Percentiles rank a stretch among this genome's conserved stretches.
These are phyloP conservation scores for Dryobota labecula DNA, from an alignment of 2,888 invertebrate species.

Conservation along the genomic window DNA sequence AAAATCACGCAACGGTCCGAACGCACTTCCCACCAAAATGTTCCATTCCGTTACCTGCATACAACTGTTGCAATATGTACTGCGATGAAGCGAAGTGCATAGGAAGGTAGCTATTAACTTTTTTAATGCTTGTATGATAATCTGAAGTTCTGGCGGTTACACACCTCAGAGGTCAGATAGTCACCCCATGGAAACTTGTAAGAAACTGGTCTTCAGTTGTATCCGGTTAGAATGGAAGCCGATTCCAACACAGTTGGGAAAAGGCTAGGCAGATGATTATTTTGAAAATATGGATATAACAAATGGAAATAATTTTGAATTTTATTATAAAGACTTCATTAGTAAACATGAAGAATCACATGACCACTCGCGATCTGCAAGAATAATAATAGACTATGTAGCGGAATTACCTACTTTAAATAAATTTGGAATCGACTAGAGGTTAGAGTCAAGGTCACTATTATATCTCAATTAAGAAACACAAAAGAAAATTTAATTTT, in stretches of 20 bases:
- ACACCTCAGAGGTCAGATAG: background rate
- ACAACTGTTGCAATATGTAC: slow-evolving; percentile 16
- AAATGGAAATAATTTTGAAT: background rate
- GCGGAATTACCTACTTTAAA: background rate
- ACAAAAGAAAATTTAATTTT: background rate
- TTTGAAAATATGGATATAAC: background rate
- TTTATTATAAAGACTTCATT: background rate
- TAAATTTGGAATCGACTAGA: background rate
- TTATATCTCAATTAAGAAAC: too few relatives aligned
- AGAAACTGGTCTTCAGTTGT: background rate
- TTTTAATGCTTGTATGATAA: background rate
- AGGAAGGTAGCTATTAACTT: slow-evolving; percentile 9
- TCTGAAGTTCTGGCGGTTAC: background rate
- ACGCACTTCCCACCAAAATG: slow-evolving; percentile 53
- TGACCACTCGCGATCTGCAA: background rate
- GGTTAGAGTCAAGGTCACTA: background rate
- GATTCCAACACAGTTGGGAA: background rate
- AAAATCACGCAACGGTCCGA: slow-evolving; percentile 49
- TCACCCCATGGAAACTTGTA: background rate
- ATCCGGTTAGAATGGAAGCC: background rate
- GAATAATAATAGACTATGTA: background rate
- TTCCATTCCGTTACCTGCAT: slow-evolving; percentile 42
- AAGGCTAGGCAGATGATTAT: background rate
- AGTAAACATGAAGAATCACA: slow-evolving; percentile 12
- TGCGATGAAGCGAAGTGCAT: slow-evolving; percentile 23